phyloP scores from a whole-genome alignment of 2,888 invertebrate species.

The Catonia carolina region DNA sequence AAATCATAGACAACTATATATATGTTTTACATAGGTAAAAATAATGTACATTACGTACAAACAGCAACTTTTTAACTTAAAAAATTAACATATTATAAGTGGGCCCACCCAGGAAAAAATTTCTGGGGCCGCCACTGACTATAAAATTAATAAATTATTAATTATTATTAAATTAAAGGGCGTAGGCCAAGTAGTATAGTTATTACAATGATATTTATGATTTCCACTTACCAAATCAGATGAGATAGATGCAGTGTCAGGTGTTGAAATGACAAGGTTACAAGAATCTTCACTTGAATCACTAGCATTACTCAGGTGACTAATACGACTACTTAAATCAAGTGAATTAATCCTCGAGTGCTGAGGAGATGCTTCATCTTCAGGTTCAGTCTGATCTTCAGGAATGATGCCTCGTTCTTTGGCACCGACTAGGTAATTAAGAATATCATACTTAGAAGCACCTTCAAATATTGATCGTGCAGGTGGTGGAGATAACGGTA shows the following conservation, averaged over 20 bases:
- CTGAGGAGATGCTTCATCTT: slow-evolving; percentile 47
- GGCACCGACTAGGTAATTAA: slow-evolving; percentile 82
- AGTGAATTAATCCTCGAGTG: slow-evolving; percentile 45
- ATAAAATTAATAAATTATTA: too few relatives aligned
- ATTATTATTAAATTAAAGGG: too few relatives aligned
- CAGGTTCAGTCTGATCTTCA: slow-evolving; percentile 48
- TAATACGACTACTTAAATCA: slow-evolving; percentile 61
- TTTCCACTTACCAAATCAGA: slow-evolving; percentile 33
- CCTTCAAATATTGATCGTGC: slow-evolving; percentile 49
- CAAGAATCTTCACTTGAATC: slow-evolving; percentile 82
- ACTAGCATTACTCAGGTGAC: slow-evolving; percentile 72
- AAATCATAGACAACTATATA: too few relatives aligned
- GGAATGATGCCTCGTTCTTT: slow-evolving; percentile 54
- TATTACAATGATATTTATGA: too few relatives aligned
- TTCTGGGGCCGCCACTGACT: too few relatives aligned
- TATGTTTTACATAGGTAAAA: too few relatives aligned
- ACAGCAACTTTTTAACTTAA: too few relatives aligned
- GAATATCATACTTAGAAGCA: slow-evolving; percentile 81
- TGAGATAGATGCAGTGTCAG: slow-evolving; percentile 28
- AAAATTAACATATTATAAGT: too few relatives aligned
- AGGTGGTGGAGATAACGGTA: slow-evolving; percentile 66
- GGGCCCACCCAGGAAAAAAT: too few relatives aligned
- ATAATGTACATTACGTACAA: too few relatives aligned
- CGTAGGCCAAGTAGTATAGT: too few relatives aligned
- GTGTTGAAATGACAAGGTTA: slow-evolving; percentile 46